phyloP scores from a whole-genome alignment of 2,888 invertebrate genomes.

The Volucella bombylans region DNA sequence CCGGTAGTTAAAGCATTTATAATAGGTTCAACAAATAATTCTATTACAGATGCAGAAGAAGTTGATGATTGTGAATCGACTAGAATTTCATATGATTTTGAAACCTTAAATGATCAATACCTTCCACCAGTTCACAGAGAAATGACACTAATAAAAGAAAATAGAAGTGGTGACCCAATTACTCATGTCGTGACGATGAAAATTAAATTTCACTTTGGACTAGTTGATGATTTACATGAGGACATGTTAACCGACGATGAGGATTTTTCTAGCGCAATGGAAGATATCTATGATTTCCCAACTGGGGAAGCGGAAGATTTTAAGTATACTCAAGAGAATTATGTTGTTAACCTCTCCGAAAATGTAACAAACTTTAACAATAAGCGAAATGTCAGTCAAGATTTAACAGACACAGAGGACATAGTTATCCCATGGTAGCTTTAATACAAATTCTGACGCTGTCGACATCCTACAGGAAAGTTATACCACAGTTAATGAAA shows the following conservation, averaged over 20 bases:
- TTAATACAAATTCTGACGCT: conserved; percentile 70
- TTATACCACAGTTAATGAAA: conserved; percentile 82
- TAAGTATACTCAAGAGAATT: conserved; percentile 76
- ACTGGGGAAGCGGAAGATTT: conserved; percentile 68
- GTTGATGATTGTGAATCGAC: conserved; percentile 76
- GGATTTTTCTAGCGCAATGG: conserved; percentile 79
- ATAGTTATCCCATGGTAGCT: conserved; percentile 77
- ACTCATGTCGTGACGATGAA: conserved; percentile 83
- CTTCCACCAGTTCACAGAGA: conserved; percentile 83
- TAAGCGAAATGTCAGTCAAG: conserved; percentile 45
- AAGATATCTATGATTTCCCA: conserved; percentile 75
- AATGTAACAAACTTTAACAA: conserved; percentile 75
- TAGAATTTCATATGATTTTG: conserved; percentile 55
- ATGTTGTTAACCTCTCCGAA: conserved; percentile 74
- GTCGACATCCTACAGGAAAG: conserved; percentile 82
- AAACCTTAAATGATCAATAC: conserved; percentile 72
- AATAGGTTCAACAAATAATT: conserved; percentile 79
- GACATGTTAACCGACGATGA: conserved; percentile 82
- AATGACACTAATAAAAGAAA: conserved; percentile 82
- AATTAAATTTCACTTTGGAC: conserved; percentile 79
- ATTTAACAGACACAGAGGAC: conserved; percentile 83
- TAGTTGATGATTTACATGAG: conserved; percentile 79
- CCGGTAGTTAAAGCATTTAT: conserved; percentile 79
- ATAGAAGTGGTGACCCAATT: conserved; percentile 81
- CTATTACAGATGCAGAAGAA: conserved; percentile 82